phyloP scores from a whole-genome alignment of 2,797 vertebrate genomes.

The Myotis planiceps region DNA sequence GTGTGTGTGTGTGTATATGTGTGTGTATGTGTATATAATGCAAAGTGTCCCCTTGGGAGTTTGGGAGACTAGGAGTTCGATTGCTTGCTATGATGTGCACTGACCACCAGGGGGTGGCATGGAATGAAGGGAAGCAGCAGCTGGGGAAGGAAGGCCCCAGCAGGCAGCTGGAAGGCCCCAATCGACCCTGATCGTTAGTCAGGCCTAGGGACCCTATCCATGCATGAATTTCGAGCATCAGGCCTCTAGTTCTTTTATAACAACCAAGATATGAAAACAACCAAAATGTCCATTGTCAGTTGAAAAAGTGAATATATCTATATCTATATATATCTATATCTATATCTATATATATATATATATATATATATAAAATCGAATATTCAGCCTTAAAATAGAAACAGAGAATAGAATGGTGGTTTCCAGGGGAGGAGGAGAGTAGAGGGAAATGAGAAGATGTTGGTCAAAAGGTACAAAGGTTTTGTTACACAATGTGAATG shows the following conservation, averaged over 20 bases:
- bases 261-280: not conserved
- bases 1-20: too few species aligned
- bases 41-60: too few species aligned
- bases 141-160: too few species aligned
- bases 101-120: too few species aligned
- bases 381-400: not conserved
- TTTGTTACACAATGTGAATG: not conserved
- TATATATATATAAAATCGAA: not conserved
- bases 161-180: too few species aligned
- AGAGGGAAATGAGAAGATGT: not conserved
- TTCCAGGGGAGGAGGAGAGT: not conserved
- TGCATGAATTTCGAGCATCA: too few species aligned
- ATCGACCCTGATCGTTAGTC: too few species aligned
- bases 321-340: not conserved
- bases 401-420: not conserved
- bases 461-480: not conserved
- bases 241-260: not conserved
- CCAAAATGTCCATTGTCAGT: not conserved
- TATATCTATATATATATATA: not conserved
- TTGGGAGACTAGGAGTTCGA: too few species aligned
- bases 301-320: not conserved
- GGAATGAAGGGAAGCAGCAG: too few species aligned
- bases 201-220: too few species aligned
- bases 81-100: too few species aligned
- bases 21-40: too few species aligned